Percentiles rank a stretch among this genome's conserved stretches.
Evolutionary conservation across 2,888 invertebrate genomes (phyloP).

Genomic region (Acholoe squamosa): DNA sequence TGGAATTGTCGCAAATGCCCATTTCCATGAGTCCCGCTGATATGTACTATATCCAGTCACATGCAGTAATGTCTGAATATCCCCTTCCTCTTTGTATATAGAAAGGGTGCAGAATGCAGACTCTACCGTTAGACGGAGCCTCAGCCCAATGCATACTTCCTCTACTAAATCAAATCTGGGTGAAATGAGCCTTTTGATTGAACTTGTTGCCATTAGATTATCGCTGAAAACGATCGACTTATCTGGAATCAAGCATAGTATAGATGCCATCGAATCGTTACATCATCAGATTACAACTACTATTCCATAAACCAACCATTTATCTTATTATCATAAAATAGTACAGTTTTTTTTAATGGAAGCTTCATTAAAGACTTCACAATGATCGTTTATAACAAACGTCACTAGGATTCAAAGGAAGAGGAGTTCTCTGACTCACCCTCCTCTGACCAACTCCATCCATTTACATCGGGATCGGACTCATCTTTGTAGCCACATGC

Average conservation of each 20-base stretch:
- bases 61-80: neutral
- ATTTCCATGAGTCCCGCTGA: neutral
- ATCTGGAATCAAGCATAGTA: too few relatives aligned
- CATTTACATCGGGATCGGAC: neutral
- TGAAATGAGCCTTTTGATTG: neutral
- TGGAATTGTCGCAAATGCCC: neutral
- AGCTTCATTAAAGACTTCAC: too few relatives aligned
- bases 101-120: neutral
- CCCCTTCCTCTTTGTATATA: neutral
- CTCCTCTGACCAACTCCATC: neutral
- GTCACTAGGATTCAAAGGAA: too few relatives aligned
- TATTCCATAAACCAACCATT: too few relatives aligned
- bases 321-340: too few relatives aligned
- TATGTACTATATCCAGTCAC: neutral
- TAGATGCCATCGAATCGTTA: too few relatives aligned
- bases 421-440: too few relatives aligned
- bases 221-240: neutral
- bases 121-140: neutral
- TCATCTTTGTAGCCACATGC: constrained; percentile 5
- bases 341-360: too few relatives aligned
- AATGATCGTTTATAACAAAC: too few relatives aligned
- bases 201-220: neutral
- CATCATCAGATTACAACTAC: too few relatives aligned
- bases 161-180: neutral
- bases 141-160: neutral